Percentiles rank a stretch among this genome's conserved stretches.
Conservation (phyloP, 2,797 vertebrate species). For the Selene dorsalis region DNA sequence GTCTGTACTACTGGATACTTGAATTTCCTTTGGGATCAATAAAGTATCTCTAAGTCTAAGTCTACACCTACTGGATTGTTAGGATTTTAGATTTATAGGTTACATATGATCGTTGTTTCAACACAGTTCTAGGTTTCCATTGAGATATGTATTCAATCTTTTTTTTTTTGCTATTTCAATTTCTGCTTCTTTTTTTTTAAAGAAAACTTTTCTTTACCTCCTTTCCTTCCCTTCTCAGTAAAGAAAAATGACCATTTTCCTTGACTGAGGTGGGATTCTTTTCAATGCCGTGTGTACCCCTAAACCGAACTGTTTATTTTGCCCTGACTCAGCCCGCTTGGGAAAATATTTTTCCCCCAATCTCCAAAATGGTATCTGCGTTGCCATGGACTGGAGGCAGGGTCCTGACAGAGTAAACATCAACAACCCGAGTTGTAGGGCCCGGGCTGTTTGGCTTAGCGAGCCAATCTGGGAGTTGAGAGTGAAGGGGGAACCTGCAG, state of each 20-base stretch:
- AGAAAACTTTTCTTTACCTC: neutral
- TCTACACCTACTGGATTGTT: no score
- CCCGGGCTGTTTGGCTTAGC: slow-evolving; percentile 67
- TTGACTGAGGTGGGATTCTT: slow-evolving; percentile 71
- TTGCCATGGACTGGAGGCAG: slow-evolving; percentile 60
- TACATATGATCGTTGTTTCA: neutral
- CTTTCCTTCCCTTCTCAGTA: slow-evolving; percentile 23
- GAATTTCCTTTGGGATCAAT: no score
- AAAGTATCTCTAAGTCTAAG: no score
- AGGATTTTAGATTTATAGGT: no score
- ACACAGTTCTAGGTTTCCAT: neutral
- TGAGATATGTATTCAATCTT: no score
- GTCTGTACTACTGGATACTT: no score
- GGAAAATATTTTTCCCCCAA: slow-evolving; percentile 80
- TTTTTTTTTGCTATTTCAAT: slow-evolving; percentile 11
- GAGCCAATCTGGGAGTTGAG: slow-evolving; percentile 55
- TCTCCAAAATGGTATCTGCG: slow-evolving; percentile 78
- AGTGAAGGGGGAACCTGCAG: slow-evolving; percentile 50
- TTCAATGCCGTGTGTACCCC: slow-evolving; percentile 59
- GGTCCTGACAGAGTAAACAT: slow-evolving; percentile 76
- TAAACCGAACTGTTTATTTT: slow-evolving; percentile 77
- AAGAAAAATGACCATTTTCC: slow-evolving; percentile 35
- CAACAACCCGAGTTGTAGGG: slow-evolving; percentile 67
- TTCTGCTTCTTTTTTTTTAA: neutral
- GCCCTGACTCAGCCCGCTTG: slow-evolving; percentile 71